Conservation (phyloP, 2,113 vertebrate species). For the Gavia stellata region DNA sequence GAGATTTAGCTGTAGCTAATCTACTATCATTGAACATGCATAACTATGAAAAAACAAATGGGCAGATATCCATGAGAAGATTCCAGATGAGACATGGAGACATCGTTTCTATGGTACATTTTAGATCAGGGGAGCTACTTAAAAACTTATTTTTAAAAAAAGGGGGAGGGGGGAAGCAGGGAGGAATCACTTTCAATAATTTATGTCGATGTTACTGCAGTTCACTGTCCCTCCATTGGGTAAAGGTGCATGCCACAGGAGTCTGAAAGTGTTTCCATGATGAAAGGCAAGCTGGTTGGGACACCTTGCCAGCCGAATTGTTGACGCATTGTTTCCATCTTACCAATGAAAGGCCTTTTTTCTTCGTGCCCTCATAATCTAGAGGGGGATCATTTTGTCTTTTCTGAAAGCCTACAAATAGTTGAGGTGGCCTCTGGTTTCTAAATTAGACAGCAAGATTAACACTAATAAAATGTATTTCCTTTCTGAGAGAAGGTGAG, state of each 20-base stretch:
- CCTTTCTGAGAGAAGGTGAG: constrained; percentile 12
- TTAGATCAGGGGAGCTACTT: neutral
- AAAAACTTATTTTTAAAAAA: neutral
- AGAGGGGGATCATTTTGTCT: constrained; percentile 6
- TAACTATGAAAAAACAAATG: neutral
- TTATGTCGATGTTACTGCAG: neutral
- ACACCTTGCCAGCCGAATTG: constrained; percentile 5
- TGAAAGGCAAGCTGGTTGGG: constrained; percentile 10
- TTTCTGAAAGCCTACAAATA: constrained; percentile 42
- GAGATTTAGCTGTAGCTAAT: neutral
- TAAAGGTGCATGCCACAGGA: neutral
- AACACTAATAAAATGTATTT: constrained; percentile 18
- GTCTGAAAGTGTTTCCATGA: constrained; percentile 17
- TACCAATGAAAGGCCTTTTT: neutral
- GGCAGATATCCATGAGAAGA: neutral
- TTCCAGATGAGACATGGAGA: neutral
- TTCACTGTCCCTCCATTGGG: neutral
- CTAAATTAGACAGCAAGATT: constrained; percentile 33
- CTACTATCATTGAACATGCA: neutral
- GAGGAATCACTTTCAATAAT: neutral
- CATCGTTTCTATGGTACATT: neutral
- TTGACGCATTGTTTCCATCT: constrained; percentile 49
- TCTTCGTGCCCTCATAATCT: neutral
- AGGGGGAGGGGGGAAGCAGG: neutral
- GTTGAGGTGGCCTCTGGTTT: neutral